These are phyloP conservation scores for Amia ocellicauda DNA, from an alignment of 2,113 vertebrate genomes.

Conservation along the genomic window DNA sequence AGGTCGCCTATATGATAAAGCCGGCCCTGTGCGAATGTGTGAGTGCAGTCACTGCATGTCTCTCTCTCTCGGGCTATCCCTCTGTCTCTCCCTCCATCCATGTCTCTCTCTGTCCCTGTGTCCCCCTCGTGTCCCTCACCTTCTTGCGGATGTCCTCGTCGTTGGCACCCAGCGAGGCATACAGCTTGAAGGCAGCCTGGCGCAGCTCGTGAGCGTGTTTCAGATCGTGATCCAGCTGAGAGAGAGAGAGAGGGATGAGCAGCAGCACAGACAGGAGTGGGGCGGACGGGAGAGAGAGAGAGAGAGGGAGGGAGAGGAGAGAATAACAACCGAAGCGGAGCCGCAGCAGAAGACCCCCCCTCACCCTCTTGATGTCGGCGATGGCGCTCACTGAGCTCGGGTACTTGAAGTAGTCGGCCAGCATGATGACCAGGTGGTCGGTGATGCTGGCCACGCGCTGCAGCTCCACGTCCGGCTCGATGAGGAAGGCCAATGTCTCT, in stretches of 20 bases:
- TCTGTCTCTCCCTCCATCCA: too few relatives aligned
- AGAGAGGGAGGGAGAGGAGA: neutral
- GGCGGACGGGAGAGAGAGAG: neutral
- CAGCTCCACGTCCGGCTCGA: constrained; percentile 94
- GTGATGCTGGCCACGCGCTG: constrained; percentile 95
- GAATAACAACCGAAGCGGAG: too few relatives aligned
- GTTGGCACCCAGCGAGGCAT: constrained; percentile 94
- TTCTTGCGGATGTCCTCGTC: constrained; percentile 99
- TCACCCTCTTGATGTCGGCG: constrained; percentile 96
- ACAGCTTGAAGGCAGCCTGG: constrained; percentile 98
- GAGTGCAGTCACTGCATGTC: neutral
- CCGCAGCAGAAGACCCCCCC: constrained; percentile 30
- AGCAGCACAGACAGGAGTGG: neutral
- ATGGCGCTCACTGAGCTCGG: constrained; percentile 97
- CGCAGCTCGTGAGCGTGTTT: constrained; percentile 96
- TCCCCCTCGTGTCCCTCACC: constrained; percentile 57
- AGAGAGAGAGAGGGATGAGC: neutral
- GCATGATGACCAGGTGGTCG: constrained; percentile 92
- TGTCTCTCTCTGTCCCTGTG: too few relatives aligned
- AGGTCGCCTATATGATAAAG: constrained; percentile 20
- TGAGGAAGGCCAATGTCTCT: constrained; percentile 92
- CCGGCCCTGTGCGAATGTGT: too few relatives aligned
- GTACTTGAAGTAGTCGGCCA: constrained; percentile 98
- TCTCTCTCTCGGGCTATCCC: too few relatives aligned
- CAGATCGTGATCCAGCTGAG: constrained; percentile 92